Conservation (phyloP, 2,797 vertebrate species). For the Zalophus californianus region DNA sequence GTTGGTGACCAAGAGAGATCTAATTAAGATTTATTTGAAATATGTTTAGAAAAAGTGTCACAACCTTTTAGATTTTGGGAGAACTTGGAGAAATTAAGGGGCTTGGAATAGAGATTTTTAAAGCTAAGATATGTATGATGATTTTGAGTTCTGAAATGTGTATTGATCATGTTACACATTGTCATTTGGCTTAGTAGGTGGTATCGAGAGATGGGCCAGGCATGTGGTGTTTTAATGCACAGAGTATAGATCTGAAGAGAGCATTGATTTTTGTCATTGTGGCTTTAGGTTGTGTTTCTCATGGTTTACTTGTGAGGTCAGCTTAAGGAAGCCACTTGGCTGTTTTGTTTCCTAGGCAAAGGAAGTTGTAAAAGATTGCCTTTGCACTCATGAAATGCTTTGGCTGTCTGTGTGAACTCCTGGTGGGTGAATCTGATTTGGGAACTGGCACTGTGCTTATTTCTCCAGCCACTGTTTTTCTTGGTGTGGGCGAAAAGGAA, state of each 20-base stretch:
- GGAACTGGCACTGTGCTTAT: constrained; percentile 57
- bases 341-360: constrained; percentile 63
- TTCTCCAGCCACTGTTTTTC: constrained; percentile 79
- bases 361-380: constrained; percentile 61
- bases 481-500: constrained; percentile 75
- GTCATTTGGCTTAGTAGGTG: not conserved
- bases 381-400: constrained; percentile 15
- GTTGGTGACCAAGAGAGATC: not conserved
- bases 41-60: not conserved
- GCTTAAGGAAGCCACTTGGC: constrained; percentile 63
- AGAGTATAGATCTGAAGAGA: not conserved
- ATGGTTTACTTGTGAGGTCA: constrained; percentile 30
- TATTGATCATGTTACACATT: not conserved
- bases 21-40: not conserved
- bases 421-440: constrained; percentile 68
- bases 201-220: not conserved
- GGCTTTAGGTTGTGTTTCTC: constrained; percentile 53
- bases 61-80: not conserved
- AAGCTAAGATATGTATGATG: not conserved
- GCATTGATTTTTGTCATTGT: not conserved
- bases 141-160: constrained; percentile 17
- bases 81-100: not conserved
- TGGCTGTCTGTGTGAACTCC: not conserved
- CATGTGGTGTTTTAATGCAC: not conserved
- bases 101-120: not conserved